Base-by-base conservation (phyloP, 1,140 invertebrate species). In the Caenorhabditis brenneri region DNA sequence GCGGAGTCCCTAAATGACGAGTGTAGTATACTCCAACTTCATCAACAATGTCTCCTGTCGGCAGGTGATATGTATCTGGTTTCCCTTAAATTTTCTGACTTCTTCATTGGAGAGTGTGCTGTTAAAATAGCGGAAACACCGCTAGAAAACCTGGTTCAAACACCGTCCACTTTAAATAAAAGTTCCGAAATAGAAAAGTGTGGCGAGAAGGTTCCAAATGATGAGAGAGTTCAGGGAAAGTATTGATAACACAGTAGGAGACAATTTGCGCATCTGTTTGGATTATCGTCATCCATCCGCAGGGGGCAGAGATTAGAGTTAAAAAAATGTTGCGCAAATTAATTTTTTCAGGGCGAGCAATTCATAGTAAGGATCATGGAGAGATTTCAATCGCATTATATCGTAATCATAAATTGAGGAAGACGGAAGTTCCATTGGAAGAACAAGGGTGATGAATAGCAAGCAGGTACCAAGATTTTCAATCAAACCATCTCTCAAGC, bases 81-180 rank as follows among this genome's bases (percentile, higher is more conserved):
- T 74, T 74, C 46, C 65, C 65, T 74, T n/a, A 10, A 74, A 74
- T 74, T 39, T 74, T 74, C 29, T 74, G 33, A 27, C 19, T 46
- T 3, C n/a, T 33, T 0, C 1, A 65, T 0, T 65, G 29, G 24
- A 33, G 58, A 16, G 33, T 65, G 12, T 65, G 29, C 58, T n/a
- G n/a, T n/a, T n/a, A n/a, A 12, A 10, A 22, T 74, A 74, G 36
- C 65, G 4, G 42, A n/a, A 74, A 31, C 42, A 74, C 65, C 0
- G 65, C 65, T 39, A 74, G 65, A 15, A 42, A 74, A 33, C 36
- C 65, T 1, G 65, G 65, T 10, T 74, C 65, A 42, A 74, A 74
- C 6, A 74, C 65, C 10, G 65, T 74, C 65, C 65, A 74, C 46
- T 74, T 74, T 36, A 74, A 22, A 74, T 74, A 74, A 12, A 74